A percentile compares a stretch with the other conserved stretches of the same genome.
These are phyloP conservation scores for Prosapia bicincta DNA, from an alignment of 2,888 invertebrate genomes.

Conservation along the genomic window DNA sequence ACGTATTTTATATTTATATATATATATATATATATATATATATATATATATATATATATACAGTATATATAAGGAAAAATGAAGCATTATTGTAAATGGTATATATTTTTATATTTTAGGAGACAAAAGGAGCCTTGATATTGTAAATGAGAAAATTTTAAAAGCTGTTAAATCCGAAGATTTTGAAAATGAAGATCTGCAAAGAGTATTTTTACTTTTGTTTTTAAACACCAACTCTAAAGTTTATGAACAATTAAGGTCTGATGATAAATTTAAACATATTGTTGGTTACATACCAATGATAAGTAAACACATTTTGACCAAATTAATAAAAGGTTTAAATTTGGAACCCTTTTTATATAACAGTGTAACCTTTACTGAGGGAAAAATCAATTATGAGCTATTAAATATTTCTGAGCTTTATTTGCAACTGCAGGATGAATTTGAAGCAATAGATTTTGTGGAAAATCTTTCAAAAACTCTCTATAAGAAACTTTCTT, in stretches of 20 bases:
- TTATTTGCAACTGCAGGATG: slow-evolving; percentile 6
- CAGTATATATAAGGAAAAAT: no score
- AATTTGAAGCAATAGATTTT: slow-evolving; percentile 14
- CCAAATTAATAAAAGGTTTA: not conserved
- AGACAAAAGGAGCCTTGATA: not conserved
- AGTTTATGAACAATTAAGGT: slow-evolving; percentile 14
- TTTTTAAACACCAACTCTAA: slow-evolving; percentile 11
- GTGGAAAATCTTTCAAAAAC: slow-evolving; percentile 11
- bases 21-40: not conserved
- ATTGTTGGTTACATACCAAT: slow-evolving; percentile 14
- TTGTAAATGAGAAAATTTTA: not conserved
- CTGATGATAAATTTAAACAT: slow-evolving; percentile 10
- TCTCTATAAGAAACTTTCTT: slow-evolving; percentile 7
- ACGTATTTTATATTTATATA: not conserved
- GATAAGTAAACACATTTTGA: slow-evolving; percentile 12
- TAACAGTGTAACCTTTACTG: slow-evolving; percentile 3
- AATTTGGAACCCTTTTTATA: slow-evolving; percentile 7
- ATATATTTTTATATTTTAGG: not conserved
- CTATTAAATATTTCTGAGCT: not conserved
- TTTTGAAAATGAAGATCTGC: not conserved
- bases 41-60: not conserved
- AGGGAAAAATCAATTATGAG: not conserved
- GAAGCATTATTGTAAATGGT: no score
- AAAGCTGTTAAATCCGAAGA: not conserved
- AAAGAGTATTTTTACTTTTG: slow-evolving; percentile 8